A percentile compares a stretch with the other conserved stretches of the same genome.
Conservation (phyloP, 2,113 vertebrate genomes). For the Aptenodytes forsteri region DNA sequence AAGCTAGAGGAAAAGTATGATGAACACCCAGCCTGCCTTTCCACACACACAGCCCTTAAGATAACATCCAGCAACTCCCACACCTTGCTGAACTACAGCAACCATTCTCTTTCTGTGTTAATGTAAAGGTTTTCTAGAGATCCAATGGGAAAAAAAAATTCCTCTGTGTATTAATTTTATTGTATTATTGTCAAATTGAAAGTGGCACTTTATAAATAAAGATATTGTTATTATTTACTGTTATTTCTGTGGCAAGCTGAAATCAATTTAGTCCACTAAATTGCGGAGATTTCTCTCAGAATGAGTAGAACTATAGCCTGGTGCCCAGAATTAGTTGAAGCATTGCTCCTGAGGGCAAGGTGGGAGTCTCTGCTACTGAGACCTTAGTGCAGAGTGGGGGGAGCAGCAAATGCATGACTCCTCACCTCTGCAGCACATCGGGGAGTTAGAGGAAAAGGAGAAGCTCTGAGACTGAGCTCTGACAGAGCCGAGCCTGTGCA, state of each 20-base stretch:
- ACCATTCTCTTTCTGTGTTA: not conserved
- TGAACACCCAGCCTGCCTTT: not conserved
- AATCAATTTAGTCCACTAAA: not conserved
- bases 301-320: not conserved
- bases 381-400: not conserved
- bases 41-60: not conserved
- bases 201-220: not conserved
- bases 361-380: not conserved
- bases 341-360: not conserved
- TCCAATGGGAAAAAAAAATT: not conserved
- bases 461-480: not conserved
- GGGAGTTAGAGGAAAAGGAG: not conserved
- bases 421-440: not conserved
- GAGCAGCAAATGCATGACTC: not conserved
- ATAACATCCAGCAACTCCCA: not conserved
- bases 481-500: not conserved
- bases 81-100: not conserved
- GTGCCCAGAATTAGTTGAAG: not conserved
- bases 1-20: not conserved
- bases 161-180: not conserved
- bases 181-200: not conserved
- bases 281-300: not conserved
- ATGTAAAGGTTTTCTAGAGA: not conserved
- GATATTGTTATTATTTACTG: not conserved
- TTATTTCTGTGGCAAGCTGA: not conserved